Percentiles rank a stretch among this genome's conserved stretches.
These are phyloP conservation scores for Tupaia chinensis DNA, from an alignment of 2,113 vertebrate genomes.

Conservation along the genomic window DNA sequence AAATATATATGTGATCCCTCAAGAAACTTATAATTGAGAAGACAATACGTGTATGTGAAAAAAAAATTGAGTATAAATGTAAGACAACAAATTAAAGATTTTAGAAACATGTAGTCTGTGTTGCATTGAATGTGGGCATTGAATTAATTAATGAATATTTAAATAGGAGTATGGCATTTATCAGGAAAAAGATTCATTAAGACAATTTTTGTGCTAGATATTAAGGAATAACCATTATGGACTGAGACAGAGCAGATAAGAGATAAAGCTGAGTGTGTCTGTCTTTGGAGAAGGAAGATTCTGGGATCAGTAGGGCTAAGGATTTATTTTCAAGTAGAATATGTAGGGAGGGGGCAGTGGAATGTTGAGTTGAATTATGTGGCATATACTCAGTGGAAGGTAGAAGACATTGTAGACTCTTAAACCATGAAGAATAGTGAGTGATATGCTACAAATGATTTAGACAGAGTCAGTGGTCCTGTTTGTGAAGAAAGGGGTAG, in stretches of 20 bases:
- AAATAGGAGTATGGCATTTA: neutral
- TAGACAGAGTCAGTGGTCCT: neutral
- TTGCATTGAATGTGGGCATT: neutral
- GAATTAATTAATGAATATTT: slow-evolving; percentile 21
- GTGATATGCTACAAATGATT: neutral
- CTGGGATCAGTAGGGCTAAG: neutral
- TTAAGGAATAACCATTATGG: neutral
- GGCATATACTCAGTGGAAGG: neutral
- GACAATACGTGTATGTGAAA: neutral
- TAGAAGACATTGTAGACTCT: neutral
- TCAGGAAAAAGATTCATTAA: neutral
- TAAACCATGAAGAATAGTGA: neutral
- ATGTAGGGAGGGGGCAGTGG: neutral
- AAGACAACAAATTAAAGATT: slow-evolving; percentile 39
- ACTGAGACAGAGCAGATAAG: neutral
- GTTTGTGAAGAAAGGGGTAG: neutral
- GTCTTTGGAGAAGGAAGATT: neutral
- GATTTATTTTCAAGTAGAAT: neutral
- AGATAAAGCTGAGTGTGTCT: neutral
- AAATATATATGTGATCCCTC: neutral
- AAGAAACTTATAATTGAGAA: slow-evolving; percentile 14
- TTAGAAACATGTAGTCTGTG: neutral
- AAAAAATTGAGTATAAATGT: neutral
- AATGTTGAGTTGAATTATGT: neutral
- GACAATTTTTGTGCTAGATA: neutral